These are phyloP conservation scores for Dorcus hopei DNA, from an alignment of 2,888 invertebrate genomes.

Conservation along the genomic window DNA sequence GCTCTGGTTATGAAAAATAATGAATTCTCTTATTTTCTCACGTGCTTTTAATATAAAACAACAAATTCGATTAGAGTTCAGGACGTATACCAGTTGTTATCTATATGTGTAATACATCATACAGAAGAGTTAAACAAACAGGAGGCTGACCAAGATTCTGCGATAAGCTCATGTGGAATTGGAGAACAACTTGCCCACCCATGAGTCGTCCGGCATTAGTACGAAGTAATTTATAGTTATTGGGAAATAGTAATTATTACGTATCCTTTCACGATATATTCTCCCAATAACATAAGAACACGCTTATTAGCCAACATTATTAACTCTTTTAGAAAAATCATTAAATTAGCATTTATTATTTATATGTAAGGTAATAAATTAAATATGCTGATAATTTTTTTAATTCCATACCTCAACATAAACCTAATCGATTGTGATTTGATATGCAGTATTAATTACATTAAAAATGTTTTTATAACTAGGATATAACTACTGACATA, in stretches of 20 bases:
- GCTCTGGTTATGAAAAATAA: too few relatives aligned
- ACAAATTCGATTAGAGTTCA: background rate
- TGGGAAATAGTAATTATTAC: slow-evolving; percentile 44
- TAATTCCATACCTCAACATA: too few relatives aligned
- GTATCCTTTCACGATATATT: slow-evolving; percentile 33
- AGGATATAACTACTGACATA: too few relatives aligned
- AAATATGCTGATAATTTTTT: too few relatives aligned
- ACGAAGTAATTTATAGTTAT: slow-evolving; percentile 43
- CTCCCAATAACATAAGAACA: slow-evolving; percentile 9
- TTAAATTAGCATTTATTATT: slow-evolving; percentile 17
- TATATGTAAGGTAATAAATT: too few relatives aligned
- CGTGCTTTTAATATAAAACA: too few relatives aligned
- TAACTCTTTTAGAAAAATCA: slow-evolving; percentile 11
- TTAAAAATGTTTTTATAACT: too few relatives aligned
- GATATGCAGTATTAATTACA: too few relatives aligned
- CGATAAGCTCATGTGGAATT: slow-evolving; percentile 42
- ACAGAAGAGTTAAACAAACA: slow-evolving; percentile 40
- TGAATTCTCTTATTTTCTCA: too few relatives aligned
- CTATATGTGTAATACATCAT: slow-evolving; percentile 37
- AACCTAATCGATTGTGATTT: too few relatives aligned
- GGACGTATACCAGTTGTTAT: slow-evolving; percentile 22
- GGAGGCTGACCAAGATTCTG: slow-evolving; percentile 39
- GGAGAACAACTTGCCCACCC: slow-evolving; percentile 46
- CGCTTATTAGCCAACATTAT: slow-evolving; percentile 19
- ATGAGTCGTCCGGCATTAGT: slow-evolving; percentile 43